Evolutionary conservation across 2,888 invertebrate species (phyloP), one percentile per base, ranked within the genome.

Genomic region (Himalopsyche tibetana): DNA sequence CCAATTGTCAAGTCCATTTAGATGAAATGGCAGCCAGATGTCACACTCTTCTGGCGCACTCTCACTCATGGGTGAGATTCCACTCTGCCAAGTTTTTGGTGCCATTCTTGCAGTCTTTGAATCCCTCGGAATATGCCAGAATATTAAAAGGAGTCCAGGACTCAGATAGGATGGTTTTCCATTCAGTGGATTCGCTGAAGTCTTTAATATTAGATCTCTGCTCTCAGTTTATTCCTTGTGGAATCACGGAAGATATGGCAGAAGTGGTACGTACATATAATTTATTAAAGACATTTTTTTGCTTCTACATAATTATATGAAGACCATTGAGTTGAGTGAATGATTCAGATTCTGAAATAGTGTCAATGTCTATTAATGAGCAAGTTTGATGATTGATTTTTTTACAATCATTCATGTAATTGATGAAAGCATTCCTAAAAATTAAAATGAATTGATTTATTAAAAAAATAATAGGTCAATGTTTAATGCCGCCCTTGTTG

Each of bases 21-120:
- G 94, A 96, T 87, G 94, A 94, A 87, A 91, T 96, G 89, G 93
- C 94, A 83, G 95, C 95, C 90, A 94, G 95, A 90, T 94, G 95
- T 89, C 96, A 97, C 91, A 93, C 93, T 28, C 93, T 97, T 79
- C 91, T 98, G 19, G 95, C 94, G 0, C 96, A 98, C 91, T 96
- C 97, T 17, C 98, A 98, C 90, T 94, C 95, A 55, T 98, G 98
- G 98, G 97, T 98, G 0, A 94, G 98, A 84, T 92, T 97, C 80
- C 94, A 95, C 86, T 94, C 97, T 0, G 94, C 96, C 0, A 97
- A 97, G 90, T 94, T 98, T 88, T 91, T 98, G 79, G 96, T 96
- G 0, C 94, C 95, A 81, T 93, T 98, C 82, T 92, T 98, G 84
- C 92, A 94, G 0, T 91, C 94, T 0, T 93, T 96, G 81, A 94